Evolutionary conservation across 2,888 invertebrate species (phyloP).

Genomic region (Panopea generosa): DNA sequence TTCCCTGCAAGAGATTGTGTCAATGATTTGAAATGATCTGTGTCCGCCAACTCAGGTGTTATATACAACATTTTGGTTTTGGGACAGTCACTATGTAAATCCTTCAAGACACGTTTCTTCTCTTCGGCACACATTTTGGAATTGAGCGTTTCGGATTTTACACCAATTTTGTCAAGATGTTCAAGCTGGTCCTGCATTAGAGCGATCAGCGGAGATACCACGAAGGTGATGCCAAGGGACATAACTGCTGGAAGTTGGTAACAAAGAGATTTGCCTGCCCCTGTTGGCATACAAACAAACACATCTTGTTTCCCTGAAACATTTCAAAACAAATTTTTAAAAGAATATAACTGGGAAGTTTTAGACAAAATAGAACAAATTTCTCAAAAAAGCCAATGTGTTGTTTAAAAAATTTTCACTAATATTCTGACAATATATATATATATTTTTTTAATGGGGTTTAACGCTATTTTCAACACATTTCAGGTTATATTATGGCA

Average conservation of each 20-base stretch:
- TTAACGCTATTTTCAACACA: no score
- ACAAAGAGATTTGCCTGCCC: slow-evolving; percentile 97
- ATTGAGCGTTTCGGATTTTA: slow-evolving; percentile 95
- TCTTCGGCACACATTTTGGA: slow-evolving; percentile 94
- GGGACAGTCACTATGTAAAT: slow-evolving; percentile 91
- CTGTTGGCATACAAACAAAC: slow-evolving; percentile 99
- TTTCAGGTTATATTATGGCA: no score
- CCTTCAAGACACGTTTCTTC: slow-evolving; percentile 89
- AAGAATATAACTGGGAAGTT: neutral
- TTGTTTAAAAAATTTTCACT: no score
- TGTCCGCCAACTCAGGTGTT: slow-evolving; percentile 98
- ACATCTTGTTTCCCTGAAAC: slow-evolving; percentile 91
- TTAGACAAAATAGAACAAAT: neutral
- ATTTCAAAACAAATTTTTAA: slow-evolving; percentile 1
- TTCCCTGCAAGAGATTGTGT: slow-evolving; percentile 90
- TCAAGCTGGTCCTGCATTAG: slow-evolving; percentile 98
- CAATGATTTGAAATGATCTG: slow-evolving; percentile 87
- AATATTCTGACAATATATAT: no score
- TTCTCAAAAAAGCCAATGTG: no score
- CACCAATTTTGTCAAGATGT: slow-evolving; percentile 91
- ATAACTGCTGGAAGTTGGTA: slow-evolving; percentile 98
- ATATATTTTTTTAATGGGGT: no score
- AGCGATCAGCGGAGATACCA: slow-evolving; percentile 98
- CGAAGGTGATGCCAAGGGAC: slow-evolving; percentile 92
- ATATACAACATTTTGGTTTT: slow-evolving; percentile 95